Evolutionary conservation across 2,797 vertebrate species (phyloP).

Genomic region (Hybognathus amarus): DNA sequence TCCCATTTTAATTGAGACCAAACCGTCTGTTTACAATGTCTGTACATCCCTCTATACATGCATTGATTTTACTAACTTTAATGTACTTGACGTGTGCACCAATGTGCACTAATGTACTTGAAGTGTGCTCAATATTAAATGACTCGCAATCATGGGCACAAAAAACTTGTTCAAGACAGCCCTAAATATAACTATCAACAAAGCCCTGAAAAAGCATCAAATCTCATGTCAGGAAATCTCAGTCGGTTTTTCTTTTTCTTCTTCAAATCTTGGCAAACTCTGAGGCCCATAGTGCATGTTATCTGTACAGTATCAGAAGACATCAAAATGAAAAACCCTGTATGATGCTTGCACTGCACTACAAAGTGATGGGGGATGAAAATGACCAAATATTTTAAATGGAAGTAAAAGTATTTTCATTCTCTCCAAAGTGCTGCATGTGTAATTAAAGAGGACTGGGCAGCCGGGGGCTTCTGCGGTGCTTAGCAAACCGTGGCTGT

Average conservation of each 20-base stretch:
- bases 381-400: conserved; percentile 78
- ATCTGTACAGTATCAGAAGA: background rate
- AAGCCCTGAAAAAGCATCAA: background rate
- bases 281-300: conserved; percentile 1
- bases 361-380: conserved; percentile 43
- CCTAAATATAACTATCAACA: background rate
- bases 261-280: background rate
- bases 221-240: background rate
- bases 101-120: background rate
- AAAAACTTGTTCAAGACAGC: background rate
- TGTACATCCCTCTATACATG: background rate
- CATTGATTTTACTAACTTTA: background rate
- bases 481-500: conserved; percentile 76
- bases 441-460: conserved; percentile 81
- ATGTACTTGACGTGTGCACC: background rate
- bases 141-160: background rate
- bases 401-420: conserved; percentile 92
- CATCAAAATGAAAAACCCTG: conserved; percentile 24
- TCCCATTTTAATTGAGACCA: background rate
- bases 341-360: conserved; percentile 1
- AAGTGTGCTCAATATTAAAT: background rate
- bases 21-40: background rate
- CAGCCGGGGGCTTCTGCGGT: conserved; percentile 71
- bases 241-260: background rate
- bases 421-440: conserved; percentile 91